A percentile compares a stretch with the other conserved stretches of the same genome.
These are phyloP conservation scores for Nixonia krombeini DNA, from an alignment of 1,140 invertebrate genomes.

Conservation along the genomic window DNA sequence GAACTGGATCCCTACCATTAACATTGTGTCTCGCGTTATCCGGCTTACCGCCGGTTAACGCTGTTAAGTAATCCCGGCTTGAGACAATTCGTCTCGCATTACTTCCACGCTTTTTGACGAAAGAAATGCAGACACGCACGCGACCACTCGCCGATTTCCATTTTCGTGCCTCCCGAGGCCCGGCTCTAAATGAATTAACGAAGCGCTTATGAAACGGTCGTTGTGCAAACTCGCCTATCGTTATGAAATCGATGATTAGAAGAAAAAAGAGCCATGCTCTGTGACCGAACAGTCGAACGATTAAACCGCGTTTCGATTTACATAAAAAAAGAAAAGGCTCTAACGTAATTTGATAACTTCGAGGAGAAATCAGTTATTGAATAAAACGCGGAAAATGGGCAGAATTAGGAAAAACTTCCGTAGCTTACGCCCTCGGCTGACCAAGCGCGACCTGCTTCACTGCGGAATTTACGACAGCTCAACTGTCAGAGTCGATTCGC, in stretches of 20 bases:
- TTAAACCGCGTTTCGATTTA: no score
- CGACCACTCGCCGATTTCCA: slow-evolving; percentile 24
- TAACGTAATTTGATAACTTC: no score
- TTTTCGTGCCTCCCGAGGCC: no score
- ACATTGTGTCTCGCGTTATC: slow-evolving; percentile 24
- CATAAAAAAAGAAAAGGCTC: no score
- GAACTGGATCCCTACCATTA: slow-evolving; percentile 7
- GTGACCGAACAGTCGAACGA: no score
- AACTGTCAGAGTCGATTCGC: slow-evolving; percentile 7
- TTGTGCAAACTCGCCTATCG: no score
- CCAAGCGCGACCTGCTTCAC: slow-evolving; percentile 13
- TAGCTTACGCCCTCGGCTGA: slow-evolving; percentile 7
- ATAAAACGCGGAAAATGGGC: background rate
- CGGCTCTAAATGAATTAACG: no score
- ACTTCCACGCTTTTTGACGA: slow-evolving; percentile 17
- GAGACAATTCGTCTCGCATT: slow-evolving; percentile 28
- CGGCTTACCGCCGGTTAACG: slow-evolving; percentile 25
- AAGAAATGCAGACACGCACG: slow-evolving; percentile 24
- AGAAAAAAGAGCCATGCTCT: no score
- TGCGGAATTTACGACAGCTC: slow-evolving; percentile 20
- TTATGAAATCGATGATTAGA: no score
- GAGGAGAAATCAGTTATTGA: background rate
- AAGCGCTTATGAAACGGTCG: no score
- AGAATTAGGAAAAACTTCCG: background rate
- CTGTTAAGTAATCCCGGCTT: slow-evolving; percentile 36